Conservation (phyloP, 2,888 invertebrate species). For the Acanthacorydalis orientalis region DNA sequence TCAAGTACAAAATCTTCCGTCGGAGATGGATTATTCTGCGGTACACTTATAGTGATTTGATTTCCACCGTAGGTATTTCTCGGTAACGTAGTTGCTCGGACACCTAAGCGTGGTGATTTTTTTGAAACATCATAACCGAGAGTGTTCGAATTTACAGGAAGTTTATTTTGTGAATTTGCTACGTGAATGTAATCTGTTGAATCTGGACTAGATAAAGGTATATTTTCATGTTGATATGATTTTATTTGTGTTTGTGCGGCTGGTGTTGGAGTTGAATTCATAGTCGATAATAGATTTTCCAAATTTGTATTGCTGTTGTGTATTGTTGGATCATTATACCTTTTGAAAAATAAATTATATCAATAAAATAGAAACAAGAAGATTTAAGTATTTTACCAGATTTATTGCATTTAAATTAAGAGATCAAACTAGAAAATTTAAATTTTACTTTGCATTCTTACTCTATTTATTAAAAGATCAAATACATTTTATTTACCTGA, state of each 20-base stretch:
- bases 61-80: conserved; percentile 42
- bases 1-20: conserved; percentile 33
- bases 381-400: not conserved
- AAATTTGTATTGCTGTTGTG: conserved; percentile 16
- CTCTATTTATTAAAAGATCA: too few species aligned
- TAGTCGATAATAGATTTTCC: conserved; percentile 7
- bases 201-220: too few species aligned
- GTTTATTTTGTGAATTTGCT: not conserved
- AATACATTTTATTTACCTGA: conserved; percentile 25
- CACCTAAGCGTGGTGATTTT: conserved; percentile 15
- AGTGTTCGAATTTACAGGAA: conserved; percentile 12
- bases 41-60: conserved; percentile 7
- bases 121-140: conserved; percentile 7
- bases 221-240: too few species aligned
- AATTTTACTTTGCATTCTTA: too few species aligned
- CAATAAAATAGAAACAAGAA: not conserved
- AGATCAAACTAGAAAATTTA: too few species aligned
- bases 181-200: not conserved
- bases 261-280: conserved; percentile 18
- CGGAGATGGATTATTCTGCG: not conserved
- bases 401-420: too few species aligned
- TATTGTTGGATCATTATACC: conserved; percentile 29
- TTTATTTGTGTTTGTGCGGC: conserved; percentile 21
- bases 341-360: not conserved
- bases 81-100: conserved; percentile 53